Evolutionary conservation across 2,888 invertebrate genomes (phyloP), one percentile per base, ranked within the genome.

Genomic region (Coelopa pilipes): DNA sequence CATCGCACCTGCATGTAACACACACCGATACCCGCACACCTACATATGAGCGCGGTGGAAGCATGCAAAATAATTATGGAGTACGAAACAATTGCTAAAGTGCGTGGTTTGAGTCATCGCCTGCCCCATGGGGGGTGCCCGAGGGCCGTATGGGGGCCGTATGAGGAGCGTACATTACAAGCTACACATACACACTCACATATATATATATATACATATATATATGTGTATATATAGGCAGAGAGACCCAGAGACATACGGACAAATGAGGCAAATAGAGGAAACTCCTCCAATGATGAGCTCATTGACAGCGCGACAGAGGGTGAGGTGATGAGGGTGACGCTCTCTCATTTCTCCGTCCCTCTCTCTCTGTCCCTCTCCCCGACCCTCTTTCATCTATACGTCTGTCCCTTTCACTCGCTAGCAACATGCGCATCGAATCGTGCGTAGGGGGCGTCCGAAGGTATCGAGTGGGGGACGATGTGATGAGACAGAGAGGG

Each of bases 21-120:
- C 34, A 34, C 34, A 34, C 34, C 2, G 34, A 34, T 34, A 34
- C 49, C 21, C 13, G 15, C 53, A 67, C 67, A 55, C 67, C 1
- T 34, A 67, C 53, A 55, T 55, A 59, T 21, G 21, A 53, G 50
- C 66, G 1, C n/a, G 19, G 15, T 19, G 67, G 46, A 13, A 65
- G 45, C 55, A 63, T 71, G 65, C 46, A 65, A 65, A 65, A 65
- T 71, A 65, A 71, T 71, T 71, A 71, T 71, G 46, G 71, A 50
- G 70, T 65, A 55, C 19, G 50, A 17, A 45, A 57, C 55, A 69
- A 57, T 50, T 62, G 62, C 53, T n/a, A 19, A 59, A 57, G 47
- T 46, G 34, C 17, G 47, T 63, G 63, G 63, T 63, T 63, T 15
- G 63, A 63, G 46, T 46, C 34, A 34, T 34, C 34, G 34, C 34